Percentiles rank a stretch among this genome's conserved stretches.
These are phyloP conservation scores for Diorhabda elongata DNA, from an alignment of 1,140 invertebrate genomes.

Conservation along the genomic window DNA sequence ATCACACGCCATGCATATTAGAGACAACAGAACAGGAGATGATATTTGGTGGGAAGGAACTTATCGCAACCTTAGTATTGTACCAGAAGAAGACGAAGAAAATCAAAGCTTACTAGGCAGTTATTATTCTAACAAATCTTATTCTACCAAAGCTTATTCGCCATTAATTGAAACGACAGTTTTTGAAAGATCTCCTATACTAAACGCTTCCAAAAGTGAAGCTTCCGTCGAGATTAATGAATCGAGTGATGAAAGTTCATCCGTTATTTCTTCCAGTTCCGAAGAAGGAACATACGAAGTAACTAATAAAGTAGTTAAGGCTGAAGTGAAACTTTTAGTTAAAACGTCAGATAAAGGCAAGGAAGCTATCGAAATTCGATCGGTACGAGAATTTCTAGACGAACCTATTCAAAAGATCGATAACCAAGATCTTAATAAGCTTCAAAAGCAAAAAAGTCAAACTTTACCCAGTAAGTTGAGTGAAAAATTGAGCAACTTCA, in stretches of 20 bases:
- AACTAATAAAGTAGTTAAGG: constrained; percentile 41
- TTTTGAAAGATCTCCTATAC: too few relatives aligned
- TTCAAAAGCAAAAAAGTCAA: constrained; percentile 22
- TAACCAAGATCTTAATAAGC: constrained; percentile 10
- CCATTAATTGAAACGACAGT: not conserved
- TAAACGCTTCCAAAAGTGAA: not conserved
- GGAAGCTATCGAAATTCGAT: constrained; percentile 54
- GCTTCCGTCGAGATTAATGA: constrained; percentile 7
- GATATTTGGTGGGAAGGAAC: constrained; percentile 47
- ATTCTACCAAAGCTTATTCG: constrained; percentile 12
- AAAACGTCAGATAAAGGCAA: constrained; percentile 51
- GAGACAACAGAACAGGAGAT: constrained; percentile 19
- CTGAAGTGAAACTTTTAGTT: constrained; percentile 53
- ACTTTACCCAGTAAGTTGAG: constrained; percentile 30
- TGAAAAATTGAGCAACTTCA: constrained; percentile 28
- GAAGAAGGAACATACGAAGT: constrained; percentile 30
- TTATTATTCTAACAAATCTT: constrained; percentile 26
- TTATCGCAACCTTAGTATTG: constrained; percentile 45
- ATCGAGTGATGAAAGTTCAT: constrained; percentile 21
- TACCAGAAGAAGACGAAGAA: constrained; percentile 46
- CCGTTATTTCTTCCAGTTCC: constrained; percentile 24
- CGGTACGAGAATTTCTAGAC: constrained; percentile 50
- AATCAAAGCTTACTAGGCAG: constrained; percentile 30
- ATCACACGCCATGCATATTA: constrained; percentile 24
- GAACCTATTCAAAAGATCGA: constrained; percentile 12